Base-by-base conservation (phyloP, 2,888 invertebrate genomes). In the Eueremaeus valkanovi region DNA sequence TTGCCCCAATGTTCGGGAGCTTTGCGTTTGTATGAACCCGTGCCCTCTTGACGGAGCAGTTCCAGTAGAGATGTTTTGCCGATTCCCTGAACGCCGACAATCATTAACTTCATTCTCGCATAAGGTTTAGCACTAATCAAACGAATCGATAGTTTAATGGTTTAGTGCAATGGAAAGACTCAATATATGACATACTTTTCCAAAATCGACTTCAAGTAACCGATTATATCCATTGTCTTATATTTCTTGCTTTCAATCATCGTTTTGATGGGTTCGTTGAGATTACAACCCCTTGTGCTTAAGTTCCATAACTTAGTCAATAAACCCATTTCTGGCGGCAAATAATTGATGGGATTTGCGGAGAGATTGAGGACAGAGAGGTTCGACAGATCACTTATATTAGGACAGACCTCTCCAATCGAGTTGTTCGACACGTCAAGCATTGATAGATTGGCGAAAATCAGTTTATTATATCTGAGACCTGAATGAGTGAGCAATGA, bases 261-360 rank as follows among this genome's bases (percentile, higher is more conserved):
- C 0, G 92, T 90, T 78, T 89, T 90, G 0, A 96, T 85, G 0
- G 96, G 95, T 82, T 95, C 96, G 81, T 90, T 90, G 16, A 95
- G 85, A 33, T 89, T 87, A 82, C 98, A 98, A 2, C 94, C 94
- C 61, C 90, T 88, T 2, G 96, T 92, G 84, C 93, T 95, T 51
- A 99, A 86, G 85, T 95, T 97, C 97, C 98, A 98, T 51, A 99
- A 86, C n/a, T 95, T 89, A 0, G 92, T 91, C 1, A 98, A 87
- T 9, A 96, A 85, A 0, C 99, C 98, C 89, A 99, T 91, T 84
- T 96, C 93, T 0, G 97, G 92, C 0, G 98, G 98, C 74, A 99
- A 87, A 81, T 95, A 92, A 6, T 88, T 88, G 73, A 95, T 89
- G 51, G 93, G 93, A 82, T 95, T 95, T 63, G 92, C 90, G 81